Conservation (phyloP, 2,113 vertebrate genomes). For the Sylvietta virens region DNA sequence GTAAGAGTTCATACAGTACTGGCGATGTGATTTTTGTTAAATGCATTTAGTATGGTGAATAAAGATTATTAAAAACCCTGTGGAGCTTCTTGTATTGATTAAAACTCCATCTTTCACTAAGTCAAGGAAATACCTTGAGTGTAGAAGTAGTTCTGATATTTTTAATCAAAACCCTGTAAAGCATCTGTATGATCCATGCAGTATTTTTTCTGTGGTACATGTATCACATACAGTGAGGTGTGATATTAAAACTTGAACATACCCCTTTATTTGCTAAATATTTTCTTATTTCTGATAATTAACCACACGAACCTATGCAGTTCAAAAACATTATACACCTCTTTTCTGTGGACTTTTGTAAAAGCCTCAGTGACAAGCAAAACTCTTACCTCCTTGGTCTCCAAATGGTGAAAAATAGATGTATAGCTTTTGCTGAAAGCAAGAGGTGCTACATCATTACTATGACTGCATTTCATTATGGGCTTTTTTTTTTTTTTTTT, state of each 20-base stretch:
- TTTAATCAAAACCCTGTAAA: not conserved
- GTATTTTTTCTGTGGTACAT: not conserved
- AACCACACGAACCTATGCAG: not conserved
- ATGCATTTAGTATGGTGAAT: not conserved
- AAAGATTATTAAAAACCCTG: not conserved
- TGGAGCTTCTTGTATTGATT: not conserved
- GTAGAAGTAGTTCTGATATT: not conserved
- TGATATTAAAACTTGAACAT: not conserved
- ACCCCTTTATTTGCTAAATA: not conserved
- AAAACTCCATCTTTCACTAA: not conserved
- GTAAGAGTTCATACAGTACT: not conserved
- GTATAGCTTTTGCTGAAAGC: not conserved
- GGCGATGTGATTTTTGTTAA: not conserved
- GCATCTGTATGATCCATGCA: not conserved
- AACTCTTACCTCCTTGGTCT: not conserved
- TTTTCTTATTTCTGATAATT: not conserved
- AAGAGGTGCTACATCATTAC: not conserved
- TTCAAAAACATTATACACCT: not conserved
- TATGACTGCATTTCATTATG: constrained; percentile 6
- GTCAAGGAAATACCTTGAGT: not conserved
- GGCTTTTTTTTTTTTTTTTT: constrained; percentile 45
- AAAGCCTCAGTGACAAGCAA: not conserved
- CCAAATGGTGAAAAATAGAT: not conserved
- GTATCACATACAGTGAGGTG: not conserved
- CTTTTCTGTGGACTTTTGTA: not conserved